Percentiles rank a stretch among this genome's conserved stretches.
Evolutionary conservation across 2,888 invertebrate species (phyloP).

Genomic region (Pilophorus perplexus): DNA sequence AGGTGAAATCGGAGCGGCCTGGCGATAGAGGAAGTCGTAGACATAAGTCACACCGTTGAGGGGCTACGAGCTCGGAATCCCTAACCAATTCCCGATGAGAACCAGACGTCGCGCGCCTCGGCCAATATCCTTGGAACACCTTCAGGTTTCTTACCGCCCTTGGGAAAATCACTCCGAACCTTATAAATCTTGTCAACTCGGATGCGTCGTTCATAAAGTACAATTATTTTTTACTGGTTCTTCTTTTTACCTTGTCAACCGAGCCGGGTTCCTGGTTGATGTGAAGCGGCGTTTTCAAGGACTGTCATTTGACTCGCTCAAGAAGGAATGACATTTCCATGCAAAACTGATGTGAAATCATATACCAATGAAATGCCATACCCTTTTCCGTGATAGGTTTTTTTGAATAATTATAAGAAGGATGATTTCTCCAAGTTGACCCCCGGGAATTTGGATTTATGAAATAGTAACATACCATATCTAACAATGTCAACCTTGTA

Average conservation of each 20-base stretch:
- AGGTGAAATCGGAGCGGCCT: constrained; percentile 22
- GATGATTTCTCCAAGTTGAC: too few relatives aligned
- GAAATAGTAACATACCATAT: too few relatives aligned
- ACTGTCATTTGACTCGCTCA: constrained; percentile 19
- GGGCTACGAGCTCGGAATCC: constrained; percentile 6
- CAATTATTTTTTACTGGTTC: constrained; percentile 11
- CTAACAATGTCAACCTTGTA: too few relatives aligned
- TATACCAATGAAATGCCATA: too few relatives aligned
- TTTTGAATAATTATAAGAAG: too few relatives aligned
- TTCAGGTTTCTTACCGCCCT: too few relatives aligned
- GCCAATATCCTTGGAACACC: constrained; percentile 15
- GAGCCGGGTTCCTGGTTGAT: neutral
- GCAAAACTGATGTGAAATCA: constrained; percentile 3
- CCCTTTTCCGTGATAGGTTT: too few relatives aligned
- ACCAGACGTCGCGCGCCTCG: constrained; percentile 17
- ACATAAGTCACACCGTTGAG: constrained; percentile 2
- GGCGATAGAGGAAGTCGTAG: constrained; percentile 17
- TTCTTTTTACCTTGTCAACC: neutral
- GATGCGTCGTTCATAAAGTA: constrained; percentile 15
- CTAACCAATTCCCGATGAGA: neutral
- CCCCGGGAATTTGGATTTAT: too few relatives aligned
- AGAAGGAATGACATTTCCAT: constrained; percentile 11
- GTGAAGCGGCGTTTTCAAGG: constrained; percentile 14
- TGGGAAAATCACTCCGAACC: constrained; percentile 4
- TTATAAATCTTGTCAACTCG: constrained; percentile 17